Conservation (phyloP, 1,140 invertebrate genomes). For the Drosophila rhopaloa region DNA sequence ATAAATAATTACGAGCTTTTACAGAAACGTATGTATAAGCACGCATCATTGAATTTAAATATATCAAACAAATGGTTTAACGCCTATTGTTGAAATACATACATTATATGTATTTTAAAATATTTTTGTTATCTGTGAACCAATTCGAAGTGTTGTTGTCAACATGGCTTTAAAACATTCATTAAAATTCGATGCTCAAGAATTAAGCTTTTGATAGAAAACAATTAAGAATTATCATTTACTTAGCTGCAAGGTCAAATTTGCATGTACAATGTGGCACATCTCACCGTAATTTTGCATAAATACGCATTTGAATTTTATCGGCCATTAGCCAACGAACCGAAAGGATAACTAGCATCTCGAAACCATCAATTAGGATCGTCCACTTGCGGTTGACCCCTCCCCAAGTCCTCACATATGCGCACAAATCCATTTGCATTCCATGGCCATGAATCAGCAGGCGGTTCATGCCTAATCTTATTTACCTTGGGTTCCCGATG, state of each 20-base stretch:
- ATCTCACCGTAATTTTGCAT: slow-evolving; percentile 1
- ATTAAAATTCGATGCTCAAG: too few relatives aligned
- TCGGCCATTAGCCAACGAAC: slow-evolving; percentile 36
- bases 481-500: slow-evolving; percentile 31
- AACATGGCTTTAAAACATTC: background rate
- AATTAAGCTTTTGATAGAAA: slow-evolving; percentile 6
- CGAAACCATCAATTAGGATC: slow-evolving; percentile 40
- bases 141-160: too few relatives aligned
- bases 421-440: slow-evolving; percentile 15
- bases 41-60: too few relatives aligned
- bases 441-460: slow-evolving; percentile 24
- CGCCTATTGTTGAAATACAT: too few relatives aligned
- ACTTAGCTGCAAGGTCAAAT: slow-evolving; percentile 7
- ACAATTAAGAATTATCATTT: slow-evolving; percentile 14
- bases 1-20: too few relatives aligned
- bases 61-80: too few relatives aligned
- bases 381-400: slow-evolving; percentile 7
- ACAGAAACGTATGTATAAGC: too few relatives aligned
- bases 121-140: too few relatives aligned
- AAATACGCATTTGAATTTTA: slow-evolving; percentile 16
- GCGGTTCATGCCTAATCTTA: slow-evolving; percentile 29
- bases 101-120: too few relatives aligned
- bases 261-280: slow-evolving; percentile 16
- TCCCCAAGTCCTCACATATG: background rate
- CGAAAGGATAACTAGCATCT: slow-evolving; percentile 40